Conservation (phyloP, 2,113 vertebrate genomes). For the Pycnonotus jocosus region DNA sequence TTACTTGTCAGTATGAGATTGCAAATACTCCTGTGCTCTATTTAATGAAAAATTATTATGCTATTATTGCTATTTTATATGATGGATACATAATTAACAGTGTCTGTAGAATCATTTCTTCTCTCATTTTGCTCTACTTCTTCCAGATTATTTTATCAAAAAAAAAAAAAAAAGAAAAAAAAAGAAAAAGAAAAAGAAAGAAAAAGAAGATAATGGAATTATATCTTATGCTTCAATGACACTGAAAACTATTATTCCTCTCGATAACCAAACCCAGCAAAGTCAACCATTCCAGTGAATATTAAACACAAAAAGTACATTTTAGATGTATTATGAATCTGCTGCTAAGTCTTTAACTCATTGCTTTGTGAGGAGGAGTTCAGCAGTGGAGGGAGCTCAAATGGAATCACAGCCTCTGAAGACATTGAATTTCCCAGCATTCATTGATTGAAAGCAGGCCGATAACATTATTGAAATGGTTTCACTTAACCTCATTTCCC, state of each 20-base stretch:
- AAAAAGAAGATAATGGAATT: slow-evolving; percentile 21
- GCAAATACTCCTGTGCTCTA: slow-evolving; percentile 27
- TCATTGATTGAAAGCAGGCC: slow-evolving; percentile 15
- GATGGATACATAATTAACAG: slow-evolving; percentile 35
- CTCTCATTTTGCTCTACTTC: slow-evolving; percentile 6
- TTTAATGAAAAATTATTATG: slow-evolving; percentile 57
- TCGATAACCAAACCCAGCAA: slow-evolving; percentile 8
- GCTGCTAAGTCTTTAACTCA: slow-evolving; percentile 19
- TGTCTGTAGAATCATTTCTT: not conserved
- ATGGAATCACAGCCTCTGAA: not conserved
- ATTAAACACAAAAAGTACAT: slow-evolving; percentile 42
- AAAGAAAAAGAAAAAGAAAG: not conserved
- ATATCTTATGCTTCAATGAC: slow-evolving; percentile 51
- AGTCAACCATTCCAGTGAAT: slow-evolving; percentile 15
- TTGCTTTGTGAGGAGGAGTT: slow-evolving; percentile 17
- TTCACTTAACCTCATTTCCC: slow-evolving; percentile 44
- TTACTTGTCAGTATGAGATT: slow-evolving; percentile 18
- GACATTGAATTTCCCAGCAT: not conserved
- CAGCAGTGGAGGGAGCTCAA: not conserved
- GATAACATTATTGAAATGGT: not conserved
- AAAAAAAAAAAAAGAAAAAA: not conserved
- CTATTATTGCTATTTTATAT: slow-evolving; percentile 53
- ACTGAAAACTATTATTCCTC: slow-evolving; percentile 47
- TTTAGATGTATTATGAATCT: slow-evolving; percentile 13
- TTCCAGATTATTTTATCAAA: slow-evolving; percentile 30